Evolutionary conservation across 2,113 vertebrate genomes (phyloP).

Genomic region (Erinaceus europaeus): DNA sequence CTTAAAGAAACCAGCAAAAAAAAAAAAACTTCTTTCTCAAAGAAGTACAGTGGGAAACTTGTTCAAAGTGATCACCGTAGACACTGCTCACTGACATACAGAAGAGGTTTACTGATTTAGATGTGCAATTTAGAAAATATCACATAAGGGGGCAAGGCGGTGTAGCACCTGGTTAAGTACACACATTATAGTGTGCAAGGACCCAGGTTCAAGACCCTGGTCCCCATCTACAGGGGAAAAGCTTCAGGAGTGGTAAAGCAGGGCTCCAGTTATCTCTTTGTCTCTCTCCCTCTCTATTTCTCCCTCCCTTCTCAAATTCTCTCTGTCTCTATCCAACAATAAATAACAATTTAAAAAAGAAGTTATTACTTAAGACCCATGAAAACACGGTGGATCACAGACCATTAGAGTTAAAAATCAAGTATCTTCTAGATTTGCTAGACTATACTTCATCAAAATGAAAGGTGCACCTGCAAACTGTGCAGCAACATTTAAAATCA

Average conservation of each 20-base stretch:
- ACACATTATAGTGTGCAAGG: too few relatives aligned
- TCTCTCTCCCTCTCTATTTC: too few relatives aligned
- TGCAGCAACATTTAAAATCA: not conserved
- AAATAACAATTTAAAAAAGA: too few relatives aligned
- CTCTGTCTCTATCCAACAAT: too few relatives aligned
- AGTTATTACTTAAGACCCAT: not conserved
- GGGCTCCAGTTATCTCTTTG: too few relatives aligned
- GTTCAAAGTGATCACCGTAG: not conserved
- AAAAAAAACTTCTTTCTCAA: not conserved
- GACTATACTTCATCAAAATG: not conserved
- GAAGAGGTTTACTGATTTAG: not conserved
- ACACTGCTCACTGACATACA: not conserved
- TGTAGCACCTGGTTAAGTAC: too few relatives aligned
- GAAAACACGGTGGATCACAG: not conserved
- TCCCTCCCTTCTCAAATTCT: too few relatives aligned
- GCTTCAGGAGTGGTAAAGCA: too few relatives aligned
- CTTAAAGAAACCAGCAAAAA: constrained; percentile 3
- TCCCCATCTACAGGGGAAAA: too few relatives aligned
- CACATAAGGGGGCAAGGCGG: too few relatives aligned
- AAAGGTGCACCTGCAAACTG: not conserved
- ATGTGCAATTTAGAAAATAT: too few relatives aligned
- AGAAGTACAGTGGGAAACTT: not conserved
- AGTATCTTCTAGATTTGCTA: not conserved
- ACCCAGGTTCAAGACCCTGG: too few relatives aligned
- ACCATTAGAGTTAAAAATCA: not conserved